These are phyloP conservation scores for Bufo gargarizans DNA, from an alignment of 2,113 vertebrate species.

Conservation along the genomic window DNA sequence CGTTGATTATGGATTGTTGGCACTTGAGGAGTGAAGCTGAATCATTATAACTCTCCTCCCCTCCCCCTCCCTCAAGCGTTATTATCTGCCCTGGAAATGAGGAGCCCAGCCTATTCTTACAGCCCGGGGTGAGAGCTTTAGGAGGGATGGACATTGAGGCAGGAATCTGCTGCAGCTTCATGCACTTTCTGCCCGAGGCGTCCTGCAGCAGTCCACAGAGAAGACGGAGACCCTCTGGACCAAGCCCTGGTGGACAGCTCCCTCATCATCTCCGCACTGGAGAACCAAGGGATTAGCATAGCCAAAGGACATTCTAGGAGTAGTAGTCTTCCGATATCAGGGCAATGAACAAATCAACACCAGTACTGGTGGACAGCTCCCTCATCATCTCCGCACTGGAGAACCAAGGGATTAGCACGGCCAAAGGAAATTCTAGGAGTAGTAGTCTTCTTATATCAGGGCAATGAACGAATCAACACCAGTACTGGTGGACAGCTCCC, in stretches of 20 bases:
- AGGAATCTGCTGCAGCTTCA: neutral
- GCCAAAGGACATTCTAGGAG: neutral
- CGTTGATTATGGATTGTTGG: neutral
- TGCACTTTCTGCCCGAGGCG: neutral
- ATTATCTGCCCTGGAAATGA: neutral
- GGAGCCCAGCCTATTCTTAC: neutral
- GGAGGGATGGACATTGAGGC: neutral
- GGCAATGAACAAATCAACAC: neutral
- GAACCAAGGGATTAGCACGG: neutral
- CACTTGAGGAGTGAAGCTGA: neutral
- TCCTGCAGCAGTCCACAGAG: neutral
- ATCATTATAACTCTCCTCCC: neutral
- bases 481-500: neutral
- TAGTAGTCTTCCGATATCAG: neutral
- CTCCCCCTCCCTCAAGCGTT: too few relatives aligned
- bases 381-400: too few relatives aligned
- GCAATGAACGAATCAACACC: neutral
- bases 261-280: neutral
- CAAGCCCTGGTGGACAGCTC: neutral
- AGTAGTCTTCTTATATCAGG: neutral
- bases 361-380: neutral
- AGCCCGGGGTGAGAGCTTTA: neutral
- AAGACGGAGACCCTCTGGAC: neutral
- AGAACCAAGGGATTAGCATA: neutral
- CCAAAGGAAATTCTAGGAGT: neutral